phyloP scores from a whole-genome alignment of 2,113 vertebrate genomes.

The Toxotes chatareus region DNA sequence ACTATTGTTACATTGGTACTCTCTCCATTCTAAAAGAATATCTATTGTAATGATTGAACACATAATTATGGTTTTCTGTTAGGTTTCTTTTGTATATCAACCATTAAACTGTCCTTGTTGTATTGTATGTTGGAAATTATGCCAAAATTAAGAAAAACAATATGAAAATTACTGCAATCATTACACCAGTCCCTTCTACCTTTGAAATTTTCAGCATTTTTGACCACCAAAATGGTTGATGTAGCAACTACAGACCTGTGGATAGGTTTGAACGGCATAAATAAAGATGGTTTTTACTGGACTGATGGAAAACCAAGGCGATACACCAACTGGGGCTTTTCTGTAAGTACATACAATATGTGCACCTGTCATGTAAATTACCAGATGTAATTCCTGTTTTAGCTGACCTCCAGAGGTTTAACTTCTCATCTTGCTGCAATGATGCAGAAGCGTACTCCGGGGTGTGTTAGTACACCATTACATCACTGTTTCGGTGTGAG shows the following conservation, averaged over 20 bases:
- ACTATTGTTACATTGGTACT: too few relatives aligned
- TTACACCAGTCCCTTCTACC: not conserved
- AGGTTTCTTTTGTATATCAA: not conserved
- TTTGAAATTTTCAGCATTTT: conserved; percentile 83
- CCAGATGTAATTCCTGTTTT: not conserved
- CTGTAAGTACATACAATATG: conserved; percentile 48
- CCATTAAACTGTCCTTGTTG: too few relatives aligned
- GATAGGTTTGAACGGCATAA: conserved; percentile 90
- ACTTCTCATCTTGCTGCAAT: not conserved
- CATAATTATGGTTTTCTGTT: not conserved
- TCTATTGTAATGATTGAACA: too few relatives aligned
- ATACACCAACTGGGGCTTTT: conserved; percentile 89
- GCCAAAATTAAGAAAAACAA: too few relatives aligned
- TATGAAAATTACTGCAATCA: not conserved
- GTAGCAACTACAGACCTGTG: conserved; percentile 81
- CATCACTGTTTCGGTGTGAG: not conserved
- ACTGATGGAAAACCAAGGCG: conserved; percentile 86
- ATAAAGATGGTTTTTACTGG: conserved; percentile 88
- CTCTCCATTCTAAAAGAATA: too few relatives aligned
- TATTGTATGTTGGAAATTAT: too few relatives aligned
- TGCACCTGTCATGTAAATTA: not conserved
- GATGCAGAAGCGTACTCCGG: too few relatives aligned
- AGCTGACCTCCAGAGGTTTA: not conserved
- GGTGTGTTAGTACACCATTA: too few relatives aligned
- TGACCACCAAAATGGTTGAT: conserved; percentile 83